phyloP scores from a whole-genome alignment of 1,140 invertebrate species.

The Listronotus bonariensis region DNA sequence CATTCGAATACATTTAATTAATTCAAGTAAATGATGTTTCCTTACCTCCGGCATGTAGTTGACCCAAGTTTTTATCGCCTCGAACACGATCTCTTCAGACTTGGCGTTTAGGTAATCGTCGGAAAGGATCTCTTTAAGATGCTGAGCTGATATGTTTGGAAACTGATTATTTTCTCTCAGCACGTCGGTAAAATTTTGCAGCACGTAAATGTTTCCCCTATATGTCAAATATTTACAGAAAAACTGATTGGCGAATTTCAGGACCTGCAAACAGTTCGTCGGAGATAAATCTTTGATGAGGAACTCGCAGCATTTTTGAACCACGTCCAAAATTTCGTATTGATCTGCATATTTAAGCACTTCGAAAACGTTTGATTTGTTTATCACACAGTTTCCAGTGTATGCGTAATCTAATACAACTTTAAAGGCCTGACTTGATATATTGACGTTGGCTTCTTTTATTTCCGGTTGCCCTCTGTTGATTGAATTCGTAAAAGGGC shows the following conservation, averaged over 20 bases:
- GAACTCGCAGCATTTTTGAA: conserved; percentile 68
- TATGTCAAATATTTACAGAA: conserved; percentile 65
- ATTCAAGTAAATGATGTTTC: conserved; percentile 59
- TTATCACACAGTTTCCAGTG: conserved; percentile 65
- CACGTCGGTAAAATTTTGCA: conserved; percentile 60
- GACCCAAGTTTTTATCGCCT: conserved; percentile 68
- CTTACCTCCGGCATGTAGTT: conserved; percentile 60
- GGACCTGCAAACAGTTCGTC: conserved; percentile 62
- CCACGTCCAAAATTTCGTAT: conserved; percentile 66
- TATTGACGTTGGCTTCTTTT: conserved; percentile 59
- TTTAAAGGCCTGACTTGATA: conserved; percentile 58
- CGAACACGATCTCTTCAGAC: conserved; percentile 71
- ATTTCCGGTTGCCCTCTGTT: conserved; percentile 60
- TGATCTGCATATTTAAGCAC: conserved; percentile 67
- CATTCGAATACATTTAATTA: conserved; percentile 63
- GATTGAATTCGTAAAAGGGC: conserved; percentile 67
- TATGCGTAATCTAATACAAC: conserved; percentile 72
- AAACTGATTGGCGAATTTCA: conserved; percentile 72
- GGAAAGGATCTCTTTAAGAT: conserved; percentile 61
- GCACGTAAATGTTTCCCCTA: conserved; percentile 60
- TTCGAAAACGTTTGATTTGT: conserved; percentile 64
- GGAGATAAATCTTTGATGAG: conserved; percentile 58
- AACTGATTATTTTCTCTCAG: conserved; percentile 62
- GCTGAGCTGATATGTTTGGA: conserved; percentile 59
- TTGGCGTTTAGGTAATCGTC: conserved; percentile 70